These are phyloP conservation scores for Mormyrus iriodes DNA, from an alignment of 2,113 vertebrate genomes.

Conservation along the genomic window DNA sequence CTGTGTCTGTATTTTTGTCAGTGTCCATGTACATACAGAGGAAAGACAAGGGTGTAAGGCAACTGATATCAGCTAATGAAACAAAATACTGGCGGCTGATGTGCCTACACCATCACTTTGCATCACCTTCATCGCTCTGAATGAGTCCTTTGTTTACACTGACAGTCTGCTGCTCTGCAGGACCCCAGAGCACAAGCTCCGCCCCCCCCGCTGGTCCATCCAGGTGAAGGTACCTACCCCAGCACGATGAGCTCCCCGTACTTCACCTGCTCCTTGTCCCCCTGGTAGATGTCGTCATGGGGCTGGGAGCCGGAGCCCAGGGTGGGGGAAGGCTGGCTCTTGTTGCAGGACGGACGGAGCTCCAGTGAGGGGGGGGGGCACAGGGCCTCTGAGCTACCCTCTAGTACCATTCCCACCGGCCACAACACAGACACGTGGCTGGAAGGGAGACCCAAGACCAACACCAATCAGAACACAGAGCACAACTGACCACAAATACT, in stretches of 20 bases:
- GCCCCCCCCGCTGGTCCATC: neutral
- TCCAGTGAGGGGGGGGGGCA: constrained; percentile 44
- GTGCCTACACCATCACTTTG: neutral
- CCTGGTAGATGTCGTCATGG: constrained; percentile 11
- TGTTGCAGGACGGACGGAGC: constrained; percentile 40
- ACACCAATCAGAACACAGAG: neutral
- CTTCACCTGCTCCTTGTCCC: constrained; percentile 51
- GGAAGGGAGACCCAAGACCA: neutral
- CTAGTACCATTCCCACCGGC: constrained; percentile 53
- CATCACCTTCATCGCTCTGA: neutral
- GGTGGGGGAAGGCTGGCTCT: constrained; percentile 35
- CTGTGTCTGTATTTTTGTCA: neutral
- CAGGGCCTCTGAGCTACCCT: constrained; percentile 56
- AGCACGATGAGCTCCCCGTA: constrained; percentile 62
- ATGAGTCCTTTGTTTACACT: neutral
- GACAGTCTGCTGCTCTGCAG: neutral
- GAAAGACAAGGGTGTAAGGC: neutral
- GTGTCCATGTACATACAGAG: neutral
- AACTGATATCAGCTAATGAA: neutral
- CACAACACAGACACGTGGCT: constrained; percentile 12
- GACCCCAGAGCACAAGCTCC: neutral
- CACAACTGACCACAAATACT: neutral
- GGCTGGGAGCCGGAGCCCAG: constrained; percentile 35
- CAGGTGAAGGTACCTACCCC: constrained; percentile 46
- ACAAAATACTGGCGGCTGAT: neutral